Conservation (phyloP, 2,888 invertebrate genomes). For the Campopleginae sp. region DNA sequence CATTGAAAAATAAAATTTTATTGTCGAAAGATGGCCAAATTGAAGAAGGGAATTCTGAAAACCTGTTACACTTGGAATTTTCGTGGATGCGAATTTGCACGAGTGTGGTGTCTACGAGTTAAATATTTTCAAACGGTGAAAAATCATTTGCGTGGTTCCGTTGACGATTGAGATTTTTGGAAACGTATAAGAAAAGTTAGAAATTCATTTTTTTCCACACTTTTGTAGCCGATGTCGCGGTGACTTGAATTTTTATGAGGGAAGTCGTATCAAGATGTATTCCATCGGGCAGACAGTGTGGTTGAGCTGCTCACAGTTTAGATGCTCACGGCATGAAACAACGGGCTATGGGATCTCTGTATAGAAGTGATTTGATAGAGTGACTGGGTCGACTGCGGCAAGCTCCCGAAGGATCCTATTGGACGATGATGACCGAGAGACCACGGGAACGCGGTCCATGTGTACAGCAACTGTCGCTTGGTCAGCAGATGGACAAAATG, state of each 20-base stretch:
- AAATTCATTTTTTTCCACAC: neutral
- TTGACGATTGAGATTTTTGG: no score
- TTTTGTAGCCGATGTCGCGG: neutral
- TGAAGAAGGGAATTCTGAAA: no score
- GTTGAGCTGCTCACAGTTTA: neutral
- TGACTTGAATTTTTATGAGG: neutral
- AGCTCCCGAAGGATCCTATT: slow-evolving; percentile 32
- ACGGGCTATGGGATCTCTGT: slow-evolving; percentile 28
- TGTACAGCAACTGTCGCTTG: slow-evolving; percentile 75
- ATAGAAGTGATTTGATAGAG: slow-evolving; percentile 47
- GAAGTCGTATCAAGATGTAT: neutral
- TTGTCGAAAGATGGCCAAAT: no score
- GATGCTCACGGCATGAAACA: slow-evolving; percentile 53
- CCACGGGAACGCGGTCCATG: slow-evolving; percentile 40
- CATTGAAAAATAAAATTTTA: no score
- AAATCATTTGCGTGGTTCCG: no score
- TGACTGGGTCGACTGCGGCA: slow-evolving; percentile 37
- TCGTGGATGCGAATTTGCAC: no score
- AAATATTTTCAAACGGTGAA: no score
- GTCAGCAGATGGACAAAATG: slow-evolving; percentile 83
- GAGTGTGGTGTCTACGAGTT: no score
- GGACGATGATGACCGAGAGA: slow-evolving; percentile 62
- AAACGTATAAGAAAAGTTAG: neutral
- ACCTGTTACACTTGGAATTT: no score
- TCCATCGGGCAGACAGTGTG: slow-evolving; percentile 9